Evolutionary conservation across 2,797 vertebrate genomes (phyloP).

Genomic region (Pangasius krempfi): DNA sequence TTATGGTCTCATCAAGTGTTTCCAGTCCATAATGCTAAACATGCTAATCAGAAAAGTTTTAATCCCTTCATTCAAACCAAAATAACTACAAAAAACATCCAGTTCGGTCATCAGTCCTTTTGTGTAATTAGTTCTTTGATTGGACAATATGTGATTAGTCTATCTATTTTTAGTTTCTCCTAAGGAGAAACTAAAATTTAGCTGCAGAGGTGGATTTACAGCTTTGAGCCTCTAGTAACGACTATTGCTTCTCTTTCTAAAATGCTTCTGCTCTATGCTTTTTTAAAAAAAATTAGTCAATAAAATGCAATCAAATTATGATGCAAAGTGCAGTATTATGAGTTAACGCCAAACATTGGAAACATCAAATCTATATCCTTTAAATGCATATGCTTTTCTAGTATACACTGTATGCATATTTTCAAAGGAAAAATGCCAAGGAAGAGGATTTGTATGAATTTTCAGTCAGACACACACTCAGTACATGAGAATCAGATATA

Average conservation of each 20-base stretch:
- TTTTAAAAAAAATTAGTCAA: no score
- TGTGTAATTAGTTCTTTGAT: not conserved
- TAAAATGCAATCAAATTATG: no score
- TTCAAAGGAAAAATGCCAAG: not conserved
- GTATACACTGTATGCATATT: not conserved
- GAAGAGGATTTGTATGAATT: no score
- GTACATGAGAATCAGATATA: slow-evolving; percentile 29
- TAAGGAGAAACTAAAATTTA: not conserved
- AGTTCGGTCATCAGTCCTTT: not conserved
- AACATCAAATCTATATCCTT: not conserved
- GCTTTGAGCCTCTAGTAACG: not conserved
- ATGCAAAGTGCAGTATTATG: no score
- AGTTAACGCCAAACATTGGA: not conserved
- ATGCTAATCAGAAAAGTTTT: not conserved
- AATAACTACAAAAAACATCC: not conserved
- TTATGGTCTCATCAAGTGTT: not conserved
- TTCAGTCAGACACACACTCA: not conserved
- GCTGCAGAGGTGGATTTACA: not conserved
- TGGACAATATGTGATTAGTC: not conserved
- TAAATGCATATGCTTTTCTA: not conserved
- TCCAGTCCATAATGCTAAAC: not conserved
- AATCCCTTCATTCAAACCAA: not conserved
- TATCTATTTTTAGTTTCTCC: not conserved
- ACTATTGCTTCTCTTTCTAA: not conserved
- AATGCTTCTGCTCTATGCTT: no score